These are phyloP conservation scores for Nymphicus hollandicus DNA, from an alignment of 2,113 vertebrate species.

Conservation along the genomic window DNA sequence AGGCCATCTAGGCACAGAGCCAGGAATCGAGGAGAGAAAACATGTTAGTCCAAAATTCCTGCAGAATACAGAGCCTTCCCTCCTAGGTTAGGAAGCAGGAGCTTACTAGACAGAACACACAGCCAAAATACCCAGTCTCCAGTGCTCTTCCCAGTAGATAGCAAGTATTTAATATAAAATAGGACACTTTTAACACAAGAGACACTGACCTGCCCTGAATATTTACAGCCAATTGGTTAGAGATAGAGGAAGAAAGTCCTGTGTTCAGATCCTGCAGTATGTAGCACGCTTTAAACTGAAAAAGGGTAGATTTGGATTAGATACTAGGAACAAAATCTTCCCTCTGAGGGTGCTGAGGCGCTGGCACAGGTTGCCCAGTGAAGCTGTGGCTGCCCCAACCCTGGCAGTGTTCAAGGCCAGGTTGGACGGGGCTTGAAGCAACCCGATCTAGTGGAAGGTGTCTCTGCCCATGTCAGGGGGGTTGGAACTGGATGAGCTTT, in stretches of 20 bases:
- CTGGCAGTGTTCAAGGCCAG: not conserved
- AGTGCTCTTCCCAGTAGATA: rapidly evolving
- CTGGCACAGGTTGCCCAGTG: not conserved
- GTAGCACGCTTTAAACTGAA: not conserved
- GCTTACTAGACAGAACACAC: not conserved
- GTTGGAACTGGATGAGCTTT: not conserved
- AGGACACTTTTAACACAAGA: not conserved
- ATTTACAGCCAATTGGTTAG: not conserved
- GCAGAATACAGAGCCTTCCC: not conserved
- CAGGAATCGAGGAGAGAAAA: not conserved
- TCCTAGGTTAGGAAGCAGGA: not conserved
- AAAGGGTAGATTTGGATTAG: not conserved
- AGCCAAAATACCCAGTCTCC: not conserved
- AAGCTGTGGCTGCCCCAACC: not conserved
- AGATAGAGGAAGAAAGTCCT: not conserved
- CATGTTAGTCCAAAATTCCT: not conserved
- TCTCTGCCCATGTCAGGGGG: not conserved
- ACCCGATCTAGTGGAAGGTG: not conserved
- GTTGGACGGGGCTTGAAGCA: not conserved
- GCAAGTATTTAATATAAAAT: not conserved
- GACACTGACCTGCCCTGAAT: not conserved
- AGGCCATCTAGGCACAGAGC: not conserved
- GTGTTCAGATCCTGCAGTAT: not conserved
- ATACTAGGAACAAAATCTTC: not conserved
- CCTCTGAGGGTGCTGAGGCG: not conserved